Conservation (phyloP, 2,888 invertebrate genomes). For the Pammene aurita region DNA sequence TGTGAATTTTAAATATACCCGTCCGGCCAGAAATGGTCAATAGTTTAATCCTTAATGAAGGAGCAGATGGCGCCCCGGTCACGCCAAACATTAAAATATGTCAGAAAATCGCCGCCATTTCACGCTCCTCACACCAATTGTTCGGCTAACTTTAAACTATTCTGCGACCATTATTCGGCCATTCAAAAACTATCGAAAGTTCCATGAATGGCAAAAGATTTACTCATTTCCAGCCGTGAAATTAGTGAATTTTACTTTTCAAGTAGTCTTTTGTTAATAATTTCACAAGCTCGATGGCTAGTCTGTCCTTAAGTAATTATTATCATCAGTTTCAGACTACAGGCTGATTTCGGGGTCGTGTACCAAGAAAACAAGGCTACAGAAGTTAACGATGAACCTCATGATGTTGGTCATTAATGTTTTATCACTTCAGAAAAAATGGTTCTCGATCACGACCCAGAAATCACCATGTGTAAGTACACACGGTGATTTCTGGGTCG, state of each 20-base stretch:
- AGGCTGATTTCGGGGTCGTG: no score
- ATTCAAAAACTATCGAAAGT: constrained; percentile 48
- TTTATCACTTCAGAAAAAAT: no score
- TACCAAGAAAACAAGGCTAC: no score
- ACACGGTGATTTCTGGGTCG: no score
- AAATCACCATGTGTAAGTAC: no score
- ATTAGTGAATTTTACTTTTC: constrained; percentile 31
- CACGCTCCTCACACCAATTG: constrained; percentile 57
- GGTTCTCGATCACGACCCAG: no score
- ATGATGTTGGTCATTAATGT: no score
- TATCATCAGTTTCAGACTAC: no score
- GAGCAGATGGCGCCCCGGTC: constrained; percentile 72
- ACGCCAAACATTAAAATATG: constrained; percentile 64
- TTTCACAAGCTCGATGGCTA: constrained; percentile 5
- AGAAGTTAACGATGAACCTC: no score
- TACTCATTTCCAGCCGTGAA: constrained; percentile 30
- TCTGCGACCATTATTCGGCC: constrained; percentile 42
- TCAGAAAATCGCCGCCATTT: constrained; percentile 61
- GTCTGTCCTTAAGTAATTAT: no score
- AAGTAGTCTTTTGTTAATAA: constrained; percentile 19
- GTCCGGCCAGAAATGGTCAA: constrained; percentile 48
- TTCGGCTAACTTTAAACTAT: constrained; percentile 21
- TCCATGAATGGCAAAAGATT: constrained; percentile 28
- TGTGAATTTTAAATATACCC: constrained; percentile 47
- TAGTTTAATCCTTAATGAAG: constrained; percentile 49